These are phyloP conservation scores for Palythoa grandiflora DNA, from an alignment of 92 coral and sea anemone genomes.

Conservation along the genomic window DNA sequence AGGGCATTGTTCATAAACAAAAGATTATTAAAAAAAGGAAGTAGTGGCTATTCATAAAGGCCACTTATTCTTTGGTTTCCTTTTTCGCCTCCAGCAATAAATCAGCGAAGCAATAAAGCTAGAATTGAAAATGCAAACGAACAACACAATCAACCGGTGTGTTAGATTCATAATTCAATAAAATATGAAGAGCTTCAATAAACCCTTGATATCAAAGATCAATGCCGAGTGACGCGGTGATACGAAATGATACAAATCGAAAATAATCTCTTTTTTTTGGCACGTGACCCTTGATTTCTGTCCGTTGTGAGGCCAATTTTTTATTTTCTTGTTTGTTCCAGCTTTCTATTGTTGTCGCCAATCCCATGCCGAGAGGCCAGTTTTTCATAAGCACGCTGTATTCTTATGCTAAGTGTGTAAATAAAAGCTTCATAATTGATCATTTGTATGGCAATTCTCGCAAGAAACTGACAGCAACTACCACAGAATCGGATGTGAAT, in stretches of 20 bases:
- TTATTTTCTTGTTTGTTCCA: slow-evolving; percentile 73
- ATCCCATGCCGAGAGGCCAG: slow-evolving; percentile 88
- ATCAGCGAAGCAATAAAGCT: slow-evolving; percentile 75
- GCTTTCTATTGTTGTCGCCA: slow-evolving; percentile 74
- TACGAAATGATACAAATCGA: slow-evolving; percentile 30
- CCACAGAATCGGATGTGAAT: slow-evolving; percentile 84
- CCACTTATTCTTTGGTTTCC: slow-evolving; percentile 83
- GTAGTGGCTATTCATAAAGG: slow-evolving; percentile 86
- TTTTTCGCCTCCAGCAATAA: slow-evolving; percentile 89
- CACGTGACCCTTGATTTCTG: neutral
- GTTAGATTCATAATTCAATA: slow-evolving; percentile 85
- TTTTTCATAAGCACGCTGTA: slow-evolving; percentile 81
- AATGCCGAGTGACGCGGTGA: slow-evolving; percentile 45
- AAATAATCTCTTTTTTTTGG: neutral
- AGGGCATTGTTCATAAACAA: slow-evolving; percentile 88
- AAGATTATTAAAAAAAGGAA: slow-evolving; percentile 94
- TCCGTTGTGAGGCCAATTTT: slow-evolving; percentile 30
- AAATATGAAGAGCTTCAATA: slow-evolving; percentile 80
- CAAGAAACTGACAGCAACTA: slow-evolving; percentile 85
- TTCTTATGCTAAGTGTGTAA: slow-evolving; percentile 95
- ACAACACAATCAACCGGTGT: slow-evolving; percentile 54
- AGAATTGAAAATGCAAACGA: slow-evolving; percentile 90
- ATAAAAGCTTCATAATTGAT: slow-evolving; percentile 96
- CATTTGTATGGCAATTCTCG: slow-evolving; percentile 98
- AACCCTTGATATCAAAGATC: slow-evolving; percentile 72